Base-by-base conservation (phyloP, 2,113 vertebrate genomes). In the Aplodontia rufa region DNA sequence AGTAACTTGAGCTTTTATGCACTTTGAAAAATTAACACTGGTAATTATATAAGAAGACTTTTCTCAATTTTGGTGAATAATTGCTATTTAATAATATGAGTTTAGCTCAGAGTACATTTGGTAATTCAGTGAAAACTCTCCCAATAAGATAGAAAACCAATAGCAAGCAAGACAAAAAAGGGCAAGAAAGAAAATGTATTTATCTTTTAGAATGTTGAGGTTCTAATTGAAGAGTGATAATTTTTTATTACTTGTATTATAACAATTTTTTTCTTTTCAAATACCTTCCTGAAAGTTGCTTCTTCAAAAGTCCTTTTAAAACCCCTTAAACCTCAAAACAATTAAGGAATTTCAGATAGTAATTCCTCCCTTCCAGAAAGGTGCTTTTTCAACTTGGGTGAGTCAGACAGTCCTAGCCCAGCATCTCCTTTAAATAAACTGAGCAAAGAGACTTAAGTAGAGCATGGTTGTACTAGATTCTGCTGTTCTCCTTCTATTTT, bases 291-390 rank as follows among this genome's bases (percentile, higher is more conserved):
- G 95, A 76, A 93, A 96, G 87, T 95, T 92, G 91, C 14, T 55
- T 96, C 51, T 75, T 75, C 93, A 96, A 96, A 49, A 97, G 40
- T 51, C 66, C 79, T 93, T 94, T 69, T 14, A 92, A 96, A 97
- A 81, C 82, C 20, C 42, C 95, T 94, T 92, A 96, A 96, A 80
- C 11, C 30, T 92, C 28, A 81, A 95, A 30, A 95, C 64, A 96
- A 91, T 96, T 97, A 96, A 93, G 30, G 26, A 26, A 88, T 95
- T 95, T 35, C 91, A 89, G 95, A 62, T 62, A 94, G 2, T 82
- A 68, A 93, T 96, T 45, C n/a, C 82, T 95, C 62, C 47, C 6
- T 95, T 22, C 66, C 66, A 88, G 75, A 97, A 96, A 87, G 24
- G 81, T 26, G 1, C 0, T 28, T 69, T 42, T 96, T 72, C 24